These are phyloP conservation scores for Watsonalla cultraria DNA, from an alignment of 2,888 invertebrate genomes.

Conservation along the genomic window DNA sequence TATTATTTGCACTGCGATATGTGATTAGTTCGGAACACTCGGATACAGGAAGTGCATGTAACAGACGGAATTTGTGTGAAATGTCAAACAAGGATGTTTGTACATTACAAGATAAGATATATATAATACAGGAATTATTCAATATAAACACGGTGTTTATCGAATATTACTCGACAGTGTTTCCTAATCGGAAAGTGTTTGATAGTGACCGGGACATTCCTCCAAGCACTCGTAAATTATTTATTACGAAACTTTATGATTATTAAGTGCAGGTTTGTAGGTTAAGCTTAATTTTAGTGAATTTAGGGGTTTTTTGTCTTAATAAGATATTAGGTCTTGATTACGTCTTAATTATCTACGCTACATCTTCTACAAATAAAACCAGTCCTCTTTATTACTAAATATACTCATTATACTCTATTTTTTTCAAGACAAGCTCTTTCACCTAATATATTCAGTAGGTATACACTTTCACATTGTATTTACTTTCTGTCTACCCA, in stretches of 20 bases:
- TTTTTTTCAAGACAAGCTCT: too few species aligned
- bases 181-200: slow-evolving; percentile 13
- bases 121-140: slow-evolving; percentile 15
- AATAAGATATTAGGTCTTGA: too few species aligned
- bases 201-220: slow-evolving; percentile 14
- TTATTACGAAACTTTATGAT: slow-evolving; percentile 4
- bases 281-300: not conserved
- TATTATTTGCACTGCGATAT: slow-evolving; percentile 2
- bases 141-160: slow-evolving; percentile 3
- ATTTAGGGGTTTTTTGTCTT: too few species aligned
- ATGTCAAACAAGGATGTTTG: slow-evolving; percentile 21
- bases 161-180: not conserved
- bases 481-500: too few species aligned
- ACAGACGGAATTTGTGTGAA: not conserved
- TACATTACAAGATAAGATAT: slow-evolving; percentile 19
- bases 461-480: too few species aligned
- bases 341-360: not conserved
- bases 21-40: not conserved
- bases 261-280: not conserved
- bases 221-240: slow-evolving; percentile 12
- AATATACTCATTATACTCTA: too few species aligned
- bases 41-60: not conserved
- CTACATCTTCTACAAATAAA: not conserved
- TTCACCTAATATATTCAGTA: too few species aligned
- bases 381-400: too few species aligned